Conservation (phyloP, 1,140 invertebrate species). For the Adoxophyes honmai region DNA sequence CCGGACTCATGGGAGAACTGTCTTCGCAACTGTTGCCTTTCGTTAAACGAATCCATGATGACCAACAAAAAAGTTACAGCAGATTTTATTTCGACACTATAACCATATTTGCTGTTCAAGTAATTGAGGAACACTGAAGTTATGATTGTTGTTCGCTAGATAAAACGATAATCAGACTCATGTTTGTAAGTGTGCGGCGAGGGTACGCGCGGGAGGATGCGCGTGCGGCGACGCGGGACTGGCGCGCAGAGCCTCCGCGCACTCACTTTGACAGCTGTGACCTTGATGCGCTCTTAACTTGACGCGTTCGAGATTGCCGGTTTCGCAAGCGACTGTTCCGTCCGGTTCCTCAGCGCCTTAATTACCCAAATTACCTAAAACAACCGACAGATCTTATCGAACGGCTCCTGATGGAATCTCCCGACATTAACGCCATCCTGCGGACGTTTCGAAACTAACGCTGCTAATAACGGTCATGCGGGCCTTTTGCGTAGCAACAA, state of each 20-base stretch:
- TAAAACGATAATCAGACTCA: not conserved
- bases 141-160: not conserved
- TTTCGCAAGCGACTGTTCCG: constrained; percentile 24
- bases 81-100: constrained; percentile 5
- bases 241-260: constrained; percentile 20
- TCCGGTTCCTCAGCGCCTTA: not conserved
- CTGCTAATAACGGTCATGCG: not conserved
- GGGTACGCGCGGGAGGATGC: constrained; percentile 1
- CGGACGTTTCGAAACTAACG: not conserved
- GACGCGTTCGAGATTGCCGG: constrained; percentile 29
- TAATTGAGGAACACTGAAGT: too few species aligned
- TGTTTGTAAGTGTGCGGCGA: not conserved
- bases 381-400: not conserved
- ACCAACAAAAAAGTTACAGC: not conserved
- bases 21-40: constrained; percentile 42
- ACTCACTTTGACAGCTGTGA: constrained; percentile 29
- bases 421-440: not conserved
- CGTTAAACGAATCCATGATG: constrained; percentile 8
- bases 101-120: not conserved
- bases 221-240: constrained; percentile 19
- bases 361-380: too few species aligned
- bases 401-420: not conserved
- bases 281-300: constrained; percentile 34
- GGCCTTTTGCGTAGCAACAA: not conserved
- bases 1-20: constrained; percentile 66